Evolutionary conservation across 2,797 vertebrate genomes (phyloP).

Genomic region (Poecilia velifera): DNA sequence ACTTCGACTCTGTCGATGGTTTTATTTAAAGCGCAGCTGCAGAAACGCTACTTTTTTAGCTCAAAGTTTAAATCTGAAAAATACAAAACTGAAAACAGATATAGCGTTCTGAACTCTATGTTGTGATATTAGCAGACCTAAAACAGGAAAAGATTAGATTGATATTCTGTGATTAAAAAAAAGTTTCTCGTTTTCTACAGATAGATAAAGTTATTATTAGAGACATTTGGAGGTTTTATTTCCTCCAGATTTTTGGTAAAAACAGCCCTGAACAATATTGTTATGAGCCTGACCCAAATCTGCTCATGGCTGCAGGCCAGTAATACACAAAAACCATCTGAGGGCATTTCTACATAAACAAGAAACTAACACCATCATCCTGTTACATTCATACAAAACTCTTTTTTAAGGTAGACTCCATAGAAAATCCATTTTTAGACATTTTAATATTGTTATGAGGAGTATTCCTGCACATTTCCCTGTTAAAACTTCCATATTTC

Average conservation of each 20-base stretch:
- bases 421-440: neutral
- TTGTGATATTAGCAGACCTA: neutral
- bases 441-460: neutral
- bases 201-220: neutral
- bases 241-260: neutral
- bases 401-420: neutral
- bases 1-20: neutral
- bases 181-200: neutral
- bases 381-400: neutral
- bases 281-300: neutral
- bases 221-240: neutral
- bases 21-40: neutral
- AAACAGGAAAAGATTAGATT: neutral
- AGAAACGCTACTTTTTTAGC: neutral
- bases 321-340: neutral
- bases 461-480: neutral
- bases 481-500: neutral
- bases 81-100: neutral
- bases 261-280: neutral
- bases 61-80: neutral
- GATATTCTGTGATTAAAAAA: neutral
- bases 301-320: neutral
- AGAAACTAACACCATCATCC: neutral
- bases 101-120: neutral
- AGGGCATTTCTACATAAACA: neutral